Base-by-base conservation (phyloP, 2,113 vertebrate species). In the Myiagra hebetior region DNA sequence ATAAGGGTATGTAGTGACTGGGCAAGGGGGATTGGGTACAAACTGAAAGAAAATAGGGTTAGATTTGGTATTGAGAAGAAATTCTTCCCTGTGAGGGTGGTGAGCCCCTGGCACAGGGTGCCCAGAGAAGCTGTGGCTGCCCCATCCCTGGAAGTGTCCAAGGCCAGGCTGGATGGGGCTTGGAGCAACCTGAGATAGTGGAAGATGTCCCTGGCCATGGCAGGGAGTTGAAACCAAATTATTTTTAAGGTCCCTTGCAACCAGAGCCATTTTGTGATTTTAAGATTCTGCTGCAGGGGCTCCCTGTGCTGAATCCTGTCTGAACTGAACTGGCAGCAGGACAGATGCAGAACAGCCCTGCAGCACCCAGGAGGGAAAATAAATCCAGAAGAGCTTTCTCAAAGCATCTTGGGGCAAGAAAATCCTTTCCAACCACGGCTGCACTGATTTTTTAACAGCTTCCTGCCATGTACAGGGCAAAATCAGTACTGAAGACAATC, bases 181-280 rank as follows among this genome's bases (percentile, higher is more conserved):
- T 4, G 0, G 46, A 89, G n/a, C n/a, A n/a, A 0, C 24, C 10
- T 68, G 78, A 39, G 13, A 7, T 2, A 22, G 12, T 27, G 62
- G 70, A 1, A 83, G 47, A 24, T 26, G 70, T 35, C 26, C 55
- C 26, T 62, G 55, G 24, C 37, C 46, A 15, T 18, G 62, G 69
- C 47, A 53, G 24, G 53, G 37, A 20, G 6, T 30, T 52, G 59
- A 4, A 28, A n/a, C 39, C 5, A 3, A 21, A 11, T 42, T 30
- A 3, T 31, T 26, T 47, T 62, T 42, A 55, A 69, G n/a, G 55
- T n/a, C 21, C 21, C 8, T 55, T 42, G 30, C 63, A 47, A 47
- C 23, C 9, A 21, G 41, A 60, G 22, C 8, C 15, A 42, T 37
- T 69, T 55, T 35, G 41, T 13, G 30, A 62, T 47, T 69, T 69